Evolutionary conservation across 2,113 vertebrate genomes (phyloP).

Genomic region (Eulemur macaco): DNA sequence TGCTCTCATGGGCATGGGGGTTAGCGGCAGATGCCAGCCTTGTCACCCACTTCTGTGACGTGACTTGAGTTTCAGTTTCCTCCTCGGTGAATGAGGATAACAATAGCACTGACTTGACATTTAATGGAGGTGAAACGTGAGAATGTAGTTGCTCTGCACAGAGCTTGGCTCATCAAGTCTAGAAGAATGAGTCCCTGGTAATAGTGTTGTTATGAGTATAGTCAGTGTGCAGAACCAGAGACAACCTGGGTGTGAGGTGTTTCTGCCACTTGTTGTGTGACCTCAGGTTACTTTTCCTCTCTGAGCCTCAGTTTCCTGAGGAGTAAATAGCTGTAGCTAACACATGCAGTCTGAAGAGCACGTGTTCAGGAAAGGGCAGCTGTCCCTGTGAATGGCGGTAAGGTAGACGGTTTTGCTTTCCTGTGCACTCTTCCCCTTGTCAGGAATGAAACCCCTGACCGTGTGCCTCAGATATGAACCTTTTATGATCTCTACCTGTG

Average conservation of each 20-base stretch:
- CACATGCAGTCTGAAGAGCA: neutral
- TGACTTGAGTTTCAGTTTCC: neutral
- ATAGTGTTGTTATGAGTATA: accelerated
- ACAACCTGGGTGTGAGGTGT: no score
- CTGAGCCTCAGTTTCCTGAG: neutral
- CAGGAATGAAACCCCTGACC: neutral
- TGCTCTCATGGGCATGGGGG: neutral
- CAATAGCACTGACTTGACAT: neutral
- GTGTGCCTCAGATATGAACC: neutral
- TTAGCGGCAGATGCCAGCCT: neutral
- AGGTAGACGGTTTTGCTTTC: neutral
- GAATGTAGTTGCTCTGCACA: neutral
- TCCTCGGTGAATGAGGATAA: neutral
- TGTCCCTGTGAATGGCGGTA: accelerated
- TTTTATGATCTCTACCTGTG: neutral
- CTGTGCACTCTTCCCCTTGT: neutral
- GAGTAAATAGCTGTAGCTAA: neutral
- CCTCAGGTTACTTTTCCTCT: neutral
- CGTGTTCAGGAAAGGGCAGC: neutral
- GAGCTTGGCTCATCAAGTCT: neutral
- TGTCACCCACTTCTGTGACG: neutral
- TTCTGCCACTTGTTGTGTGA: neutral
- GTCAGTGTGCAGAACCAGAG: neutral
- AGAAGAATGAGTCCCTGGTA: accelerated
- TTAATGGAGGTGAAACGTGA: neutral